These are phyloP conservation scores for Nephrotoma guestfalica DNA, from an alignment of 2,888 invertebrate species.

Conservation along the genomic window DNA sequence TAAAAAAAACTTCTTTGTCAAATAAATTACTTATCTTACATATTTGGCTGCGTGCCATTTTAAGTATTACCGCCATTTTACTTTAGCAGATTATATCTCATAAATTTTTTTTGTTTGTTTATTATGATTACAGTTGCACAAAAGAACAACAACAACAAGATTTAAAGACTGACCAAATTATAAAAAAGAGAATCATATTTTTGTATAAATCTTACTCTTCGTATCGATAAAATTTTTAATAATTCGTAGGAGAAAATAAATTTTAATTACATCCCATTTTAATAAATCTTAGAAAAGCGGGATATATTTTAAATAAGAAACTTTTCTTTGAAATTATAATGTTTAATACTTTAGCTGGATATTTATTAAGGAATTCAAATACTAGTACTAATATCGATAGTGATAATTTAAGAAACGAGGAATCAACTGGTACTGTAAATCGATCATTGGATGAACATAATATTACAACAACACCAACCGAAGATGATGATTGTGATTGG, in stretches of 20 bases:
- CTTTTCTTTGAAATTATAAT: conserved; percentile 27
- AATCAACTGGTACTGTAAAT: conserved; percentile 9
- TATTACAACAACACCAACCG: conserved; percentile 27
- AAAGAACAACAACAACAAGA: neutral
- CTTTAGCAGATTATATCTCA: neutral
- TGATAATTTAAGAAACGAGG: conserved; percentile 9
- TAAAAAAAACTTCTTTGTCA: neutral
- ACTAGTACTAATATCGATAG: conserved; percentile 13
- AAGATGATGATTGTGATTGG: conserved; percentile 38
- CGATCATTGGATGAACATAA: conserved; percentile 13
- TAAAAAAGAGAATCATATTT: neutral
- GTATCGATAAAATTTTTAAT: neutral
- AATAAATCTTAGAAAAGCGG: neutral
- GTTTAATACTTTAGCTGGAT: conserved; percentile 46
- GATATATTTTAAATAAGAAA: neutral
- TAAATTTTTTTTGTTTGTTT: neutral
- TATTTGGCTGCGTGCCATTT: neutral
- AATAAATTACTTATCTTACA: neutral
- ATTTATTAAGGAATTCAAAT: conserved; percentile 34
- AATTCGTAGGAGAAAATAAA: neutral
- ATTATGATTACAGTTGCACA: neutral
- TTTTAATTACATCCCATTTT: neutral
- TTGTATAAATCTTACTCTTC: neutral
- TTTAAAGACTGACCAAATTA: neutral
- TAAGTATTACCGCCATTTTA: neutral